Evolutionary conservation across 2,888 invertebrate genomes (phyloP).

Genomic region (Andricus quercusramuli): DNA sequence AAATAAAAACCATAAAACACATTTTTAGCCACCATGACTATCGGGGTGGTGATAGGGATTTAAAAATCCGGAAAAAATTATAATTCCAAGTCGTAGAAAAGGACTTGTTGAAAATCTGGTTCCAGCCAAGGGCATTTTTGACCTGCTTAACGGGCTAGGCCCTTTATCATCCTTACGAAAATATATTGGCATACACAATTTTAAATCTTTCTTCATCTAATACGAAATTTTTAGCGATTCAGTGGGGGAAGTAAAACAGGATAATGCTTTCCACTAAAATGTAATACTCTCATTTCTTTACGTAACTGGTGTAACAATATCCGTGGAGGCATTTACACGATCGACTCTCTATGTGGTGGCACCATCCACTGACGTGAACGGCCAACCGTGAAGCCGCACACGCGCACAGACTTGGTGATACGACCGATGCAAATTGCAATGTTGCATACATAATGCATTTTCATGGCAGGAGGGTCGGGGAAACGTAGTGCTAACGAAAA

Average conservation of each 20-base stretch:
- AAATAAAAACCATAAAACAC: too few species aligned
- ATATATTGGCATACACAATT: background rate
- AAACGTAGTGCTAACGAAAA: constrained; percentile 20
- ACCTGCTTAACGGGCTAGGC: too few species aligned
- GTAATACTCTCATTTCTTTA: constrained; percentile 13
- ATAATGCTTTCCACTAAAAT: background rate
- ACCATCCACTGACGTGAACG: background rate
- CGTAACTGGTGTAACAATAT: background rate
- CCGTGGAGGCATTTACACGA: background rate
- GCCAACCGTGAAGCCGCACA: background rate
- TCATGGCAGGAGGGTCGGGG: background rate
- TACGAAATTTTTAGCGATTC: background rate
- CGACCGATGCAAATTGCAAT: constrained; percentile 23
- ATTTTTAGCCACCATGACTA: too few species aligned
- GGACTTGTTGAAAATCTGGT: too few species aligned
- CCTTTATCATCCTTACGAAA: background rate
- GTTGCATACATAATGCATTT: constrained; percentile 32
- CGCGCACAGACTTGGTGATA: background rate
- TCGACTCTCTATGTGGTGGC: background rate
- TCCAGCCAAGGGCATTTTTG: too few species aligned
- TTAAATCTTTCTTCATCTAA: background rate
- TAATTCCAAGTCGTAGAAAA: too few species aligned
- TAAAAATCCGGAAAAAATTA: too few species aligned
- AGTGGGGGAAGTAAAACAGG: background rate
- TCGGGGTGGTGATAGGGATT: too few species aligned